phyloP scores from a whole-genome alignment of 2,113 vertebrate species.

The Bubo bubo region DNA sequence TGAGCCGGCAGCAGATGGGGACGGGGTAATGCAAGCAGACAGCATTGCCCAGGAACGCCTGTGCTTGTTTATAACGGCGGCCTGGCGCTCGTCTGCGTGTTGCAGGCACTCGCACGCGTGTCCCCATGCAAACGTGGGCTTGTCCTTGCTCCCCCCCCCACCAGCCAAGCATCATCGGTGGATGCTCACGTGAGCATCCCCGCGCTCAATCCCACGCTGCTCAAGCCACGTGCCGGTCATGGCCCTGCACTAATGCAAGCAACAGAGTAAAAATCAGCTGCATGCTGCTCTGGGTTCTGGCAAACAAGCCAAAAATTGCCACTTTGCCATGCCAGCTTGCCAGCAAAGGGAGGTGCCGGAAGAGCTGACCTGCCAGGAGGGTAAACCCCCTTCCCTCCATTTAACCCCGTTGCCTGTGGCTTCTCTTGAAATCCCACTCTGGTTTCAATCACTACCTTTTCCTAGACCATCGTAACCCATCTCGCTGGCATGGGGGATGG shows the following conservation, averaged over 20 bases:
- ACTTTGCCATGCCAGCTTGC: rapidly evolving
- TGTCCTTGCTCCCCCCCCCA: background rate
- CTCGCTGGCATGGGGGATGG: background rate
- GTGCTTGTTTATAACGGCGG: background rate
- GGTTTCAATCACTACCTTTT: background rate
- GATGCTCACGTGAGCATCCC: background rate
- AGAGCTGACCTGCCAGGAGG: background rate
- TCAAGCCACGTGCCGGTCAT: rapidly evolving
- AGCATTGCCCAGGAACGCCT: background rate
- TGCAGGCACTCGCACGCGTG: rapidly evolving
- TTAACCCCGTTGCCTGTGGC: background rate
- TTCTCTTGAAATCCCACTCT: background rate
- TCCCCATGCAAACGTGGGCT: background rate
- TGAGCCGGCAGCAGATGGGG: background rate
- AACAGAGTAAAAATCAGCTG: background rate
- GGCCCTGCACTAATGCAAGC: background rate
- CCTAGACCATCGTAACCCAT: background rate
- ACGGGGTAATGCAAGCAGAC: background rate
- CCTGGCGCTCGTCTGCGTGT: rapidly evolving
- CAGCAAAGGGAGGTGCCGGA: background rate
- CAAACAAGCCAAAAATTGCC: background rate
- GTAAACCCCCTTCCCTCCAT: background rate
- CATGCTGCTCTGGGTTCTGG: rapidly evolving
- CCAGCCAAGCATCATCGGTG: rapidly evolving
- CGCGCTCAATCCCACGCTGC: rapidly evolving